phyloP scores from a whole-genome alignment of 1,140 invertebrate genomes.

The Stenopsyche tienmushanensis region DNA sequence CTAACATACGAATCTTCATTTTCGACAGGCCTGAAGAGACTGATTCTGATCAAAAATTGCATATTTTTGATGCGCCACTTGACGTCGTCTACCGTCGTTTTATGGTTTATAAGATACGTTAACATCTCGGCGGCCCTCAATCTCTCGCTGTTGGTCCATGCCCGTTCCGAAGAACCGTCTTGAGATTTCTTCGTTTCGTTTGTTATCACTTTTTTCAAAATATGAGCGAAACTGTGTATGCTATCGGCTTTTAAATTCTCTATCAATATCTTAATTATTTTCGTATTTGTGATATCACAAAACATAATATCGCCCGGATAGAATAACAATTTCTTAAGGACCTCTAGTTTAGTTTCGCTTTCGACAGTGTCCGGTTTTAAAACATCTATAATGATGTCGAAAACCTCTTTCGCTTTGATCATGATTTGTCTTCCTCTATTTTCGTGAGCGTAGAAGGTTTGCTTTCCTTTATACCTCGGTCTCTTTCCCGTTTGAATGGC shows the following conservation, averaged over 20 bases:
- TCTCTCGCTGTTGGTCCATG: slow-evolving; percentile 67
- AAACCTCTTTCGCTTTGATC: slow-evolving; percentile 57
- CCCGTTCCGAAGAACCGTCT: slow-evolving; percentile 52
- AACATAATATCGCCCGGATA: slow-evolving; percentile 69
- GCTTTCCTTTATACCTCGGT: slow-evolving; percentile 42
- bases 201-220: slow-evolving; percentile 60
- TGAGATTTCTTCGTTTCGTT: slow-evolving; percentile 55
- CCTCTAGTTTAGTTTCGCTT: slow-evolving; percentile 55
- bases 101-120: slow-evolving; percentile 65
- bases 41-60: slow-evolving; percentile 63
- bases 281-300: slow-evolving; percentile 67
- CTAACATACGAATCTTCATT: slow-evolving; percentile 52
- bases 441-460: slow-evolving; percentile 20
- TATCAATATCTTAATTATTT: slow-evolving; percentile 63
- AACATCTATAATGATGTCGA: slow-evolving; percentile 55
- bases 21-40: slow-evolving; percentile 61
- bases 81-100: slow-evolving; percentile 57
- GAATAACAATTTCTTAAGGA: slow-evolving; percentile 64
- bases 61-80: slow-evolving; percentile 67
- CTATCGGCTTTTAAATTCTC: slow-evolving; percentile 59
- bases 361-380: slow-evolving; percentile 55
- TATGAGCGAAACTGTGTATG: slow-evolving; percentile 61
- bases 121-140: slow-evolving; percentile 65
- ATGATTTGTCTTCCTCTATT: slow-evolving; percentile 57
- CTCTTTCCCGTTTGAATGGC: slow-evolving; percentile 51